Evolutionary conservation across 2,888 invertebrate species (phyloP).

Genomic region (Coenonympha arcania): DNA sequence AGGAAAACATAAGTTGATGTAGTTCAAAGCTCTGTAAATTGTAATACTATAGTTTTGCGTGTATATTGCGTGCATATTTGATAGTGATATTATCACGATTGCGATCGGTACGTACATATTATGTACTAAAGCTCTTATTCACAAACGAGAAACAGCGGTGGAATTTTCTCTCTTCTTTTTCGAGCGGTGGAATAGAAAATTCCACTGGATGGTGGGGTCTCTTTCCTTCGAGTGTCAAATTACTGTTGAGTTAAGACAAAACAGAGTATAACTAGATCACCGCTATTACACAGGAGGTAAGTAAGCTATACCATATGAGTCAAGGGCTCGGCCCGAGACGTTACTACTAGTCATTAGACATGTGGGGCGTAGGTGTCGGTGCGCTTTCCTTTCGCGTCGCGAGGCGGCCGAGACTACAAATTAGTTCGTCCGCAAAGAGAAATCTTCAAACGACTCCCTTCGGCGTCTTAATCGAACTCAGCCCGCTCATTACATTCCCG

Average conservation of each 20-base stretch:
- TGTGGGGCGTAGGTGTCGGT: conserved; percentile 48
- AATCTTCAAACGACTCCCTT: conserved; percentile 47
- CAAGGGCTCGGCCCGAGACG: conserved; percentile 29
- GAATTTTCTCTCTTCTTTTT: no score
- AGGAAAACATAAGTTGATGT: not conserved
- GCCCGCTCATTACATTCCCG: conserved; percentile 34
- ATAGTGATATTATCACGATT: conserved; percentile 21
- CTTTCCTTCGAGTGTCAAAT: no score
- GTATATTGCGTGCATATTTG: no score
- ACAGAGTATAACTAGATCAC: no score
- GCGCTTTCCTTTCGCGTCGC: conserved; percentile 49
- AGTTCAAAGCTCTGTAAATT: not conserved
- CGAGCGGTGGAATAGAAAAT: no score
- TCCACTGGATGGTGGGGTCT: no score
- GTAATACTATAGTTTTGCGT: not conserved
- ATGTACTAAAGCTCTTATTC: no score
- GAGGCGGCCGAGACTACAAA: conserved; percentile 51
- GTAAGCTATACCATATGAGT: conserved; percentile 32
- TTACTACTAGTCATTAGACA: conserved; percentile 51
- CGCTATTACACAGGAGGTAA: no score
- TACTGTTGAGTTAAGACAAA: no score
- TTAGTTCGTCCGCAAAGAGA: conserved; percentile 49
- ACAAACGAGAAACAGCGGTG: no score
- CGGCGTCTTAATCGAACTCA: conserved; percentile 50
- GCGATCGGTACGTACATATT: conserved; percentile 24